phyloP scores from a whole-genome alignment of 2,797 vertebrate species.

The Lepus townsendii region DNA sequence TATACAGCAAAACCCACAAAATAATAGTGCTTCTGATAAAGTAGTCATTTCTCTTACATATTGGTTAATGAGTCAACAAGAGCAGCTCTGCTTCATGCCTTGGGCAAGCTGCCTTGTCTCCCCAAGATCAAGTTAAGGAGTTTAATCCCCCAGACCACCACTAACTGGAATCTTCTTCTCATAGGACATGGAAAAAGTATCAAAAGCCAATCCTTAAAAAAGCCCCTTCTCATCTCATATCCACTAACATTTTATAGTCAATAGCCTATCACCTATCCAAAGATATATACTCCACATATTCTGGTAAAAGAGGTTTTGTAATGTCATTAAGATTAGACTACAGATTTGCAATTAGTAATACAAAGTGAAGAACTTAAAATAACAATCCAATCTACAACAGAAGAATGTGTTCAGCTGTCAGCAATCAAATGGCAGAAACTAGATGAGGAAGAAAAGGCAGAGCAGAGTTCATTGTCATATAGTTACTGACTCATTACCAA shows the following conservation, averaged over 20 bases:
- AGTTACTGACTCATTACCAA: neutral
- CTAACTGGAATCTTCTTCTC: neutral
- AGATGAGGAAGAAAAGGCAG: neutral
- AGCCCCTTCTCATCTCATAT: neutral
- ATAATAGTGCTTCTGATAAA: neutral
- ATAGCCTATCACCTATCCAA: neutral
- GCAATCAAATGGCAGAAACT: neutral
- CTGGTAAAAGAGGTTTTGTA: slow-evolving; percentile 9
- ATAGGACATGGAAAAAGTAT: neutral
- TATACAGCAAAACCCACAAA: neutral
- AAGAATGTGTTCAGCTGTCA: neutral
- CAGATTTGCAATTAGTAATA: neutral
- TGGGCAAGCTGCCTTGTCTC: neutral
- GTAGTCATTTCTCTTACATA: neutral
- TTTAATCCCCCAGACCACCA: neutral
- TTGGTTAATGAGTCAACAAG: neutral
- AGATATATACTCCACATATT: neutral
- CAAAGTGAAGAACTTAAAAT: neutral
- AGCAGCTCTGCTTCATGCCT: neutral
- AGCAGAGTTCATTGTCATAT: neutral
- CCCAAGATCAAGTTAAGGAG: neutral
- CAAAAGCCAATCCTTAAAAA: neutral
- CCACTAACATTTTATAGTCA: neutral
- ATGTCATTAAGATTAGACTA: neutral
- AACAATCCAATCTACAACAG: neutral